Conservation (phyloP, 64 coral and sea anemone genomes). For the Actinia equina region DNA sequence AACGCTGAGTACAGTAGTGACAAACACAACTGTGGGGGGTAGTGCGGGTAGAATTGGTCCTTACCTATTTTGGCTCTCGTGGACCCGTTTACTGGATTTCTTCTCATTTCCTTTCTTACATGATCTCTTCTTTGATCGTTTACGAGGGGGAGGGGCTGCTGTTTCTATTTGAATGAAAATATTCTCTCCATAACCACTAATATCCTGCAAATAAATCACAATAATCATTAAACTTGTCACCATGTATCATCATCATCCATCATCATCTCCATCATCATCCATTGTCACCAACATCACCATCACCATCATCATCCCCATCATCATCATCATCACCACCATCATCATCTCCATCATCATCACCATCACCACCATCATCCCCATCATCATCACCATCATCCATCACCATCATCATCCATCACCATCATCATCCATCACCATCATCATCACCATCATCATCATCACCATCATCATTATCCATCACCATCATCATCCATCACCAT, state of each 20-base stretch:
- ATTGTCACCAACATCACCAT: neutral
- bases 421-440: neutral
- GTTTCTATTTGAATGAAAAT: conserved; percentile 97
- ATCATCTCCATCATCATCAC: neutral
- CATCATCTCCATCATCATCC: neutral
- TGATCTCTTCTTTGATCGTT: conserved; percentile 74
- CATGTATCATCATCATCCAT: neutral
- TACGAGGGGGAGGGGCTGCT: conserved; percentile 74
- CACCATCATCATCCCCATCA: neutral
- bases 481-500: no score
- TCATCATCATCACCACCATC: neutral
- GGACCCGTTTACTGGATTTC: conserved; percentile 2
- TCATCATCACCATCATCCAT: neutral
- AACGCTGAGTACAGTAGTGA: neutral
- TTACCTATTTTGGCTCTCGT: conserved; percentile 11
- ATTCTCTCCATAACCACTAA: conserved; percentile 71
- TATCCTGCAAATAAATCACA: conserved; percentile 48
- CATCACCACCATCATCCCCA: neutral
- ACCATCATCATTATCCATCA: no score
- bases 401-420: neutral
- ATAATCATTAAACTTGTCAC: neutral
- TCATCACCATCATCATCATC: no score
- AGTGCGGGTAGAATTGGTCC: no score
- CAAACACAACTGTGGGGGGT: neutral
- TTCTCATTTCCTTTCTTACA: conserved; percentile 60